These are phyloP conservation scores for Diadophis punctatus DNA, from an alignment of 2,113 vertebrate genomes.

Conservation along the genomic window DNA sequence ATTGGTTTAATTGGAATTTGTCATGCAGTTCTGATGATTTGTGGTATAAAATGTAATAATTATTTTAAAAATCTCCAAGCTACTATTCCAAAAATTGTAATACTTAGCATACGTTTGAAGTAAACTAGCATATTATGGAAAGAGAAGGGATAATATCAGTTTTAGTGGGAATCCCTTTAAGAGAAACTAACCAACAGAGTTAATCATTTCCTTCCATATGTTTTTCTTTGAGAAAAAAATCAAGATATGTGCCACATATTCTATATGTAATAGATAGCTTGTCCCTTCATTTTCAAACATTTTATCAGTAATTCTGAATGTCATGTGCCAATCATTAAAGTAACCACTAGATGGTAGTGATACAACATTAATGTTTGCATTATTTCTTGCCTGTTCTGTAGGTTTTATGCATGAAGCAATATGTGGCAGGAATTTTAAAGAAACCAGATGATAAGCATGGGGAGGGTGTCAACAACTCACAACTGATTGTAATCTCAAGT, in stretches of 20 bases:
- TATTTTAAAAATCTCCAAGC: not conserved
- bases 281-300: not conserved
- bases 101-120: not conserved
- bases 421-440: not conserved
- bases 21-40: not conserved
- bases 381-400: not conserved
- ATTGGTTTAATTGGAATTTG: not conserved
- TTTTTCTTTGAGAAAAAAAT: not conserved
- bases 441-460: not conserved
- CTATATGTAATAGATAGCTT: not conserved
- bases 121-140: not conserved
- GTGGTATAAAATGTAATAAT: not conserved
- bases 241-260: not conserved
- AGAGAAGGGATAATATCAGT: not conserved
- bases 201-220: not conserved
- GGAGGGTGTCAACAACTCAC: not conserved
- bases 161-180: not conserved
- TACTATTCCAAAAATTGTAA: not conserved
- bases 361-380: not conserved
- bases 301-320: not conserved
- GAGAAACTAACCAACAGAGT: not conserved
- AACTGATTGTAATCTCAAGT: not conserved
- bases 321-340: not conserved
- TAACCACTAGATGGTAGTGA: constrained; percentile 14
- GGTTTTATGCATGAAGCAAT: not conserved